Evolutionary conservation across 1,140 invertebrate species (phyloP).

Genomic region (Sminthurinus signatus): DNA sequence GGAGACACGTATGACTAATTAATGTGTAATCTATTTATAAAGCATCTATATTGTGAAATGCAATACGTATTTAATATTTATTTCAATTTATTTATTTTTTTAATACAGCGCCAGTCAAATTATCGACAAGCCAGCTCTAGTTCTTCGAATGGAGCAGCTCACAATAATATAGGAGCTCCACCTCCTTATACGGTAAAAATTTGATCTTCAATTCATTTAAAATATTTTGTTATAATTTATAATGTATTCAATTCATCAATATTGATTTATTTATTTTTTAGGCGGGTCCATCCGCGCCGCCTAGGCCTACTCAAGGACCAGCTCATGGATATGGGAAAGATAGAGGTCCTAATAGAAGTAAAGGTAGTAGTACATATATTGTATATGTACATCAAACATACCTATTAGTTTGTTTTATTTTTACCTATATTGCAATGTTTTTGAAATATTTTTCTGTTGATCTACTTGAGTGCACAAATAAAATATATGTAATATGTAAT

Average conservation of each 20-base stretch:
- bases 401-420: too few species aligned
- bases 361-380: slow-evolving; percentile 15
- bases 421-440: background rate
- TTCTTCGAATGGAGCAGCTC: slow-evolving; percentile 23
- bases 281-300: slow-evolving; percentile 28
- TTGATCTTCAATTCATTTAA: too few species aligned
- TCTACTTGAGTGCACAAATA: too few species aligned
- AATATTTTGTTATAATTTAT: too few species aligned
- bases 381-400: too few species aligned
- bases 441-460: background rate
- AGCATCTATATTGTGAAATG: background rate
- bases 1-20: slow-evolving; percentile 61
- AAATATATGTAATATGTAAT: background rate
- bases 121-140: slow-evolving; percentile 33
- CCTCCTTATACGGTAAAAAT: slow-evolving; percentile 33
- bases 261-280: too few species aligned
- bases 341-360: slow-evolving; percentile 36
- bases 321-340: slow-evolving; percentile 36
- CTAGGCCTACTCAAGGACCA: slow-evolving; percentile 15
- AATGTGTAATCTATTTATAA: background rate
- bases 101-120: slow-evolving; percentile 29
- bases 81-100: too few species aligned
- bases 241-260: too few species aligned
- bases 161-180: slow-evolving; percentile 27
- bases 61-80: too few species aligned